Base-by-base conservation (phyloP, 2,797 vertebrate genomes). In the Darevskia mixta region DNA sequence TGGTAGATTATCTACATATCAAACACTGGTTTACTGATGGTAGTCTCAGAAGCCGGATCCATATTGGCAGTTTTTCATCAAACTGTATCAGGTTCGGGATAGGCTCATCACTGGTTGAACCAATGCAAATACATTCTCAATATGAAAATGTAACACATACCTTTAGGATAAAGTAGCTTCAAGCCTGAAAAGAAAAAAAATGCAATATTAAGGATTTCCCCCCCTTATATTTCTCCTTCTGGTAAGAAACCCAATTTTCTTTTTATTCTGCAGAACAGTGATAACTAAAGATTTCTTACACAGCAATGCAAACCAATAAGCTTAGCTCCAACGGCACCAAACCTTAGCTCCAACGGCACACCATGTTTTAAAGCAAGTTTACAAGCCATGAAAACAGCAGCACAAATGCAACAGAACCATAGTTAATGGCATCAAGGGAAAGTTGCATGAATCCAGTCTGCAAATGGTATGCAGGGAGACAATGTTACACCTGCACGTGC, bases 11-110 rank as follows among this genome's bases (percentile, higher is more conserved):
- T 77, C 49, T 66, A 38, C 55, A 82, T 18, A 66, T 8, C 49
- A 82, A 80, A 45, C 35, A 43, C 8, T 7, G 9, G 35, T 41
- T 83, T 67, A 64, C 45, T n/a, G 61, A 2, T 49, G 79, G 83
- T 86, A 83, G 87, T 94, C 92, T 96, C 91, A 96, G 92, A 94
- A 95, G 93, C 95, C 90, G 92, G 92, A 95, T 93, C 95, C 93
- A 88, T 91, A 87, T 35, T 66, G 55, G 88, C 87, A 49, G 5
- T 86, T 93, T 93, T 91, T 94, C 93, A 92, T 93, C 92, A 95
- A 76, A 61, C 41, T 35, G 61, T 38, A 83, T 96, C 93, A 92
- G 91, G 69, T 95, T 96, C 87, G 87, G 93, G 86, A 95, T 90
- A 94, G 55, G 35, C 75, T 94, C 93, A 94, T 95, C 94, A 93